phyloP scores from a whole-genome alignment of 2,797 vertebrate genomes.

The Hybognathus amarus region DNA sequence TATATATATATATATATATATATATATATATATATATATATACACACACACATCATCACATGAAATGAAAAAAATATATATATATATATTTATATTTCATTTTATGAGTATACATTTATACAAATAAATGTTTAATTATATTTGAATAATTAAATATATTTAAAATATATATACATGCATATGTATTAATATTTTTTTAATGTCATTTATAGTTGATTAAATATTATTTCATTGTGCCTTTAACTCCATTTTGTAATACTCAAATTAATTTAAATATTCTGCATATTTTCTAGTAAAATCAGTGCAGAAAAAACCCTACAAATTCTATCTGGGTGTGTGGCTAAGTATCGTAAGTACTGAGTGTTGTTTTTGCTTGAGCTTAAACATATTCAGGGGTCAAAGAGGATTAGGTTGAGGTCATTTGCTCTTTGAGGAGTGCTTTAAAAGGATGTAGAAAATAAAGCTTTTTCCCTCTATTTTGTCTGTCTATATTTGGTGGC shows the following conservation, averaged over 20 bases:
- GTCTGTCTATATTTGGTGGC: constrained; percentile 53
- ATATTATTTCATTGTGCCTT: neutral
- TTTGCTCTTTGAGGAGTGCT: constrained; percentile 49
- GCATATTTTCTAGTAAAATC: neutral
- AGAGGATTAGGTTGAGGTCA: constrained; percentile 60
- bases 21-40: neutral
- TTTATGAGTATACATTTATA: too few relatives aligned
- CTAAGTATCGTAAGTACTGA: neutral
- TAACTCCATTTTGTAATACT: neutral
- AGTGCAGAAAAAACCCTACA: neutral
- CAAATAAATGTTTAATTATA: too few relatives aligned
- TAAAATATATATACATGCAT: too few relatives aligned
- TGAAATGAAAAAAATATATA: neutral
- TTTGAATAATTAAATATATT: too few relatives aligned
- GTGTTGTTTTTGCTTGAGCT: constrained; percentile 40
- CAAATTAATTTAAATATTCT: neutral
- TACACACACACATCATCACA: too few relatives aligned
- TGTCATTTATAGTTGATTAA: neutral
- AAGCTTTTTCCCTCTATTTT: constrained; percentile 54
- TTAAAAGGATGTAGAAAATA: constrained; percentile 56
- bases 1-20: neutral
- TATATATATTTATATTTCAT: too few relatives aligned
- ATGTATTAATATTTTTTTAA: neutral
- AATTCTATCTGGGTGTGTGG: neutral
- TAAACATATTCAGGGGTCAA: constrained; percentile 52